A percentile compares a stretch with the other conserved stretches of the same genome.
These are phyloP conservation scores for Ditylenchus weischeri DNA, from an alignment of 2,888 invertebrate genomes.

Conservation along the genomic window DNA sequence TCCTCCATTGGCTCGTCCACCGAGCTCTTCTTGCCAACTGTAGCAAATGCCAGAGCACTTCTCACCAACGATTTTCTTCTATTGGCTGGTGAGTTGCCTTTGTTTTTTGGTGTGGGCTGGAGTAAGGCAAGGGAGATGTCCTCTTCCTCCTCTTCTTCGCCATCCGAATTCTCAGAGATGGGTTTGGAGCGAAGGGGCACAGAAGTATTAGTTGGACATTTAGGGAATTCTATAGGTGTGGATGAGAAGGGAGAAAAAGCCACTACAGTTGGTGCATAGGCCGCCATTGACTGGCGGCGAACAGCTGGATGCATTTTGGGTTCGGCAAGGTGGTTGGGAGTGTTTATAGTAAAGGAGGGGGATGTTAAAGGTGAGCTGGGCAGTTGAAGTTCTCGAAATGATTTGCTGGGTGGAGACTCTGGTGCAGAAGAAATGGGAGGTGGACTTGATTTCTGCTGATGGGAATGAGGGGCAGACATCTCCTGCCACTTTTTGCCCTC, in stretches of 20 bases:
- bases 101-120: not conserved
- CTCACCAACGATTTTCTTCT: not conserved
- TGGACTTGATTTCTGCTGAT: too few species aligned
- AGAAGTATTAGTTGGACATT: not conserved
- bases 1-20: not conserved
- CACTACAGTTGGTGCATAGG: not conserved
- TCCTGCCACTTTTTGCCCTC: not conserved
- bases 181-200: not conserved
- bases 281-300: not conserved
- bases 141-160: constrained; percentile 5
- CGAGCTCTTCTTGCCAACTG: not conserved
- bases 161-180: not conserved
- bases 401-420: too few species aligned
- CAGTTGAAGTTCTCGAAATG: too few species aligned
- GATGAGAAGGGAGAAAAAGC: not conserved
- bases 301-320: too few species aligned
- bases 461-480: not conserved
- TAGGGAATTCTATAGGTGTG: not conserved
- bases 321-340: too few species aligned
- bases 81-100: not conserved
- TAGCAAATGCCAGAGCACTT: not conserved
- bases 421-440: too few species aligned
- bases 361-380: too few species aligned
- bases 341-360: too few species aligned
- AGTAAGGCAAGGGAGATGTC: not conserved